These are phyloP conservation scores for Synergus laeviventris DNA, from an alignment of 2,888 invertebrate genomes.

Conservation along the genomic window DNA sequence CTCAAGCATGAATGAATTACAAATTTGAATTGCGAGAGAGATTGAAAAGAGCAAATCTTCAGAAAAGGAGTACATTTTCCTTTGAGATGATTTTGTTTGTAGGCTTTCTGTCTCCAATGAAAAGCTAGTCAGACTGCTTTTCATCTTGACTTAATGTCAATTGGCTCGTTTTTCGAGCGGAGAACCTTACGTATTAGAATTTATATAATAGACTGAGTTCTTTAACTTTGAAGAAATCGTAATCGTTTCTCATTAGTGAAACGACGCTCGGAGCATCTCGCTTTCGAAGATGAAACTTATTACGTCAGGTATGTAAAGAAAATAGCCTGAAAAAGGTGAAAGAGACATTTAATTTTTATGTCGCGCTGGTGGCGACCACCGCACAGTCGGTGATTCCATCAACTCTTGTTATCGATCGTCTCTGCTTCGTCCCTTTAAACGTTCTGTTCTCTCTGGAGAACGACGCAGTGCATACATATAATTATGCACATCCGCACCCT, in stretches of 20 bases:
- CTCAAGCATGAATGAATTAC: neutral
- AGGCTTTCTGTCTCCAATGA: neutral
- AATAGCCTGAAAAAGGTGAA: neutral
- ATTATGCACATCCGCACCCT: constrained; percentile 51
- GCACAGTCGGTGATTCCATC: constrained; percentile 47
- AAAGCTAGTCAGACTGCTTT: neutral
- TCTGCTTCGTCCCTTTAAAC: constrained; percentile 53
- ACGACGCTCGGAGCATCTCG: neutral
- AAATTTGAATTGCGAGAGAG: neutral
- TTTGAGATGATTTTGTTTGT: constrained; percentile 1
- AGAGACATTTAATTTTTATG: neutral
- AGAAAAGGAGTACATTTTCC: constrained; percentile 7
- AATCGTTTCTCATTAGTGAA: constrained; percentile 27
- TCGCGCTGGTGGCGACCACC: neutral
- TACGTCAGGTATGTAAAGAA: neutral
- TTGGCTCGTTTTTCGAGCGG: neutral
- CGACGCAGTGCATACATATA: constrained; percentile 50
- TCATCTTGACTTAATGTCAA: constrained; percentile 11
- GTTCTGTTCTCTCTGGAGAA: constrained; percentile 48
- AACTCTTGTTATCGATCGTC: constrained; percentile 55
- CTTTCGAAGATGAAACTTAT: neutral
- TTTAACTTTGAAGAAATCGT: constrained; percentile 9
- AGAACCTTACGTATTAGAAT: neutral
- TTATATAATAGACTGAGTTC: constrained; percentile 17
- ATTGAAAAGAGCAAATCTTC: neutral